A percentile compares a stretch with the other conserved stretches of the same genome.
Evolutionary conservation across 2,113 vertebrate species (phyloP).

Genomic region (Progne subis): DNA sequence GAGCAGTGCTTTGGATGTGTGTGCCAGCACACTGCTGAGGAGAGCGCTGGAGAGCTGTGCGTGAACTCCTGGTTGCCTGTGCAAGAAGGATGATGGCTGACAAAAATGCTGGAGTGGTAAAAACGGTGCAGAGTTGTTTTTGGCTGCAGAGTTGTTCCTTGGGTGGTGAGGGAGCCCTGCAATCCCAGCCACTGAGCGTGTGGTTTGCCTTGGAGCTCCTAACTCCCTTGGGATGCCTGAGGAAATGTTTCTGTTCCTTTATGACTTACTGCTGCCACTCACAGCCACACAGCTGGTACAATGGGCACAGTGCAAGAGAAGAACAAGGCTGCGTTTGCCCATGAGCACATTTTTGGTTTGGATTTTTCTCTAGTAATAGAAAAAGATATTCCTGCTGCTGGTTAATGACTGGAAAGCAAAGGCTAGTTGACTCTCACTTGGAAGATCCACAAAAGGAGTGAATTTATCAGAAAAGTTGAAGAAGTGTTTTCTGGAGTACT

Average conservation of each 20-base stretch:
- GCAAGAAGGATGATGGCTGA: background rate
- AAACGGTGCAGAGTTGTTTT: background rate
- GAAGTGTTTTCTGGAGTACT: background rate
- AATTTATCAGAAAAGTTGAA: background rate
- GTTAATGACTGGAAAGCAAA: background rate
- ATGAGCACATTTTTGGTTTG: background rate
- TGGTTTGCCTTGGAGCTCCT: background rate
- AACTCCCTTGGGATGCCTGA: background rate
- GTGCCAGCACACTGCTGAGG: background rate
- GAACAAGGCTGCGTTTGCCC: background rate
- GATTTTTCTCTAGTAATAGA: background rate
- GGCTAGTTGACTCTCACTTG: background rate
- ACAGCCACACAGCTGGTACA: background rate
- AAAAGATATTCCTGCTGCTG: background rate
- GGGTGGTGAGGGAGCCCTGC: background rate
- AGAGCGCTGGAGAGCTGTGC: background rate
- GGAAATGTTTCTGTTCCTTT: background rate
- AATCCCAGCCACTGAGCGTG: fast-evolving
- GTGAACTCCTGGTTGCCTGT: background rate
- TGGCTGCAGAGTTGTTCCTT: background rate
- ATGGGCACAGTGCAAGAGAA: background rate
- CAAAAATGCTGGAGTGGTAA: background rate
- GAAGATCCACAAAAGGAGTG: background rate
- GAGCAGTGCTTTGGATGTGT: background rate
- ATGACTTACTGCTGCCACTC: background rate